Percentiles rank a stretch among this genome's conserved stretches.
phyloP scores from a whole-genome alignment of 2,888 invertebrate species.

The Parnassius orleans region DNA sequence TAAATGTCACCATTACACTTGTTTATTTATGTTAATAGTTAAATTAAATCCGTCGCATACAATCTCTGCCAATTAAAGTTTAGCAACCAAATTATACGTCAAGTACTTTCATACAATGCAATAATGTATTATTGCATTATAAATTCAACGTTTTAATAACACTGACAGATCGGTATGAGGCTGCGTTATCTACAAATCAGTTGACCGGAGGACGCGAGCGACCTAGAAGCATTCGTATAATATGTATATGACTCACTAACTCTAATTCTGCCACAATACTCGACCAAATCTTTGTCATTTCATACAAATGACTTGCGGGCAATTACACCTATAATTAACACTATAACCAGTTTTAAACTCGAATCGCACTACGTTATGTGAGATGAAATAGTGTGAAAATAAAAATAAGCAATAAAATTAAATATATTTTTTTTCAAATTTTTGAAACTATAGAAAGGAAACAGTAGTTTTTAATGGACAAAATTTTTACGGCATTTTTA shows the following conservation, averaged over 20 bases:
- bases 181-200: conserved; percentile 41
- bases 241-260: conserved; percentile 17
- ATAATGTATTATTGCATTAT: conserved; percentile 49
- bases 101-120: conserved; percentile 37
- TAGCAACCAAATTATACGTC: conserved; percentile 24
- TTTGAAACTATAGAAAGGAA: not conserved
- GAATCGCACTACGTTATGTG: conserved; percentile 11
- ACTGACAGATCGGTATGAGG: conserved; percentile 50
- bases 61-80: conserved; percentile 24
- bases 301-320: conserved; percentile 19
- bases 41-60: not conserved
- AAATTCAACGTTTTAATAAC: conserved; percentile 48
- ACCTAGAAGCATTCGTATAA: conserved; percentile 32
- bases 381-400: conserved; percentile 18
- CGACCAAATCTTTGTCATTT: conserved; percentile 21
- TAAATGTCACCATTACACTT: too few relatives aligned
- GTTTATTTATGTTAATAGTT: too few relatives aligned
- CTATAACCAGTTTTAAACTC: conserved; percentile 22
- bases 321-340: conserved; percentile 24
- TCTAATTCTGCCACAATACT: conserved; percentile 22
- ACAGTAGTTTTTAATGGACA: not conserved
- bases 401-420: not conserved
- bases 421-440: not conserved
- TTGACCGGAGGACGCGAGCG: conserved; percentile 53
- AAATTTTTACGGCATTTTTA: not conserved